Evolutionary conservation across 2,888 invertebrate species (phyloP).

Genomic region (Punctoribates punctum): DNA sequence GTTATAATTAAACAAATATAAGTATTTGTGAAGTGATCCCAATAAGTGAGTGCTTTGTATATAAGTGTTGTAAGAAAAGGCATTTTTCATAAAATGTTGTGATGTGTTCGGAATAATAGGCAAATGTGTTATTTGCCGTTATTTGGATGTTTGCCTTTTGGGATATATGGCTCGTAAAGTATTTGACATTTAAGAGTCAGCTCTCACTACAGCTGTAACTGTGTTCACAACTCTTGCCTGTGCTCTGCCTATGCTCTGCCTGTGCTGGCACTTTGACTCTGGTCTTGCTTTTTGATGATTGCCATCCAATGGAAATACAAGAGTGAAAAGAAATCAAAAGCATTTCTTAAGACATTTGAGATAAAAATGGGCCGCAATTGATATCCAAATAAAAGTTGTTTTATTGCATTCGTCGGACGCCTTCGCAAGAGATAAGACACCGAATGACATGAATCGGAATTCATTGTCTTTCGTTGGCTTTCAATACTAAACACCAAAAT

Average conservation of each 20-base stretch:
- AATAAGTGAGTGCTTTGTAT: neutral
- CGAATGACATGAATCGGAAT: constrained; percentile 16
- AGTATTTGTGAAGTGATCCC: neutral
- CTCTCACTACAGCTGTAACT: neutral
- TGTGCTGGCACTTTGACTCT: neutral
- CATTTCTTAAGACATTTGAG: neutral
- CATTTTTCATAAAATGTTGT: neutral
- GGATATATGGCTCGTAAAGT: constrained; percentile 7
- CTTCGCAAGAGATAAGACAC: neutral
- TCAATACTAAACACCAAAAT: neutral
- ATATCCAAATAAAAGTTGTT: constrained; percentile 22
- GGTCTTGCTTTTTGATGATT: no score
- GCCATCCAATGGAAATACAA: neutral
- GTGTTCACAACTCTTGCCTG: neutral
- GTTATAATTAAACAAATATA: neutral
- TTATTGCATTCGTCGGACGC: neutral
- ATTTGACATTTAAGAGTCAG: constrained; percentile 24
- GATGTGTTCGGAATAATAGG: neutral
- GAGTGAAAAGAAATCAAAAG: neutral
- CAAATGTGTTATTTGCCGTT: neutral
- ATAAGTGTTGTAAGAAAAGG: neutral
- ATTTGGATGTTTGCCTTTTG: neutral
- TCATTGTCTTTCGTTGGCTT: neutral
- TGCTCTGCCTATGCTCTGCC: neutral
- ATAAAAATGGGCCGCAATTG: neutral